A percentile compares a stretch with the other conserved stretches of the same genome.
phyloP scores from a whole-genome alignment of 1,140 invertebrate species.

The Penaeus indicus region DNA sequence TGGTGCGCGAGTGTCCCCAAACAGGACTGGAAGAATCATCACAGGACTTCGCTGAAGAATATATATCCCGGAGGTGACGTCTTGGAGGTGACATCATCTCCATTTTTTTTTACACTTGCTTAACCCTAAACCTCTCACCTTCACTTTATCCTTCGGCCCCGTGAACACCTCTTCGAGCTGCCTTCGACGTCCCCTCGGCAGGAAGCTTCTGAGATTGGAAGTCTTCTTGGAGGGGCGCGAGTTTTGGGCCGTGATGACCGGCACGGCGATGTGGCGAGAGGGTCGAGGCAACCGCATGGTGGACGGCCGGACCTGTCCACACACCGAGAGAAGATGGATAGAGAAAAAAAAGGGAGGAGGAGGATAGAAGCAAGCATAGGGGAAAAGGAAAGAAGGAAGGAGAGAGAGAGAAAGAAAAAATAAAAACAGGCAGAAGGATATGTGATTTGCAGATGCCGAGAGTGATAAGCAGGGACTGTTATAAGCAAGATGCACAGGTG shows the following conservation, averaged over 20 bases:
- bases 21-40: too few relatives aligned
- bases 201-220: conserved; percentile 35
- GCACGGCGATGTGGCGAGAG: conserved; percentile 51
- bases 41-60: too few relatives aligned
- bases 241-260: conserved; percentile 44
- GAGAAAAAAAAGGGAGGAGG: too few relatives aligned
- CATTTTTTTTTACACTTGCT: too few relatives aligned
- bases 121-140: conserved; percentile 23
- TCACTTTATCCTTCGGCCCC: conserved; percentile 49
- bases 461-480: background rate
- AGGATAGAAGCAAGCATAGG: too few relatives aligned
- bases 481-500: background rate
- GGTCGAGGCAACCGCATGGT: conserved; percentile 61
- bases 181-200: conserved; percentile 40
- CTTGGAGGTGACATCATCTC: too few relatives aligned
- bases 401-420: too few relatives aligned
- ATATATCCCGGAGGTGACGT: too few relatives aligned
- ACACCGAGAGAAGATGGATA: too few relatives aligned
- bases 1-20: too few relatives aligned
- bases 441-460: background rate
- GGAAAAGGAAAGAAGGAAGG: too few relatives aligned
- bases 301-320: conserved; percentile 46
- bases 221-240: conserved; percentile 51
- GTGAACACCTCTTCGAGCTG: conserved; percentile 50
- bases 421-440: too few relatives aligned